Conservation (phyloP, 2,113 vertebrate species). For the Dasyornis broadbenti region DNA sequence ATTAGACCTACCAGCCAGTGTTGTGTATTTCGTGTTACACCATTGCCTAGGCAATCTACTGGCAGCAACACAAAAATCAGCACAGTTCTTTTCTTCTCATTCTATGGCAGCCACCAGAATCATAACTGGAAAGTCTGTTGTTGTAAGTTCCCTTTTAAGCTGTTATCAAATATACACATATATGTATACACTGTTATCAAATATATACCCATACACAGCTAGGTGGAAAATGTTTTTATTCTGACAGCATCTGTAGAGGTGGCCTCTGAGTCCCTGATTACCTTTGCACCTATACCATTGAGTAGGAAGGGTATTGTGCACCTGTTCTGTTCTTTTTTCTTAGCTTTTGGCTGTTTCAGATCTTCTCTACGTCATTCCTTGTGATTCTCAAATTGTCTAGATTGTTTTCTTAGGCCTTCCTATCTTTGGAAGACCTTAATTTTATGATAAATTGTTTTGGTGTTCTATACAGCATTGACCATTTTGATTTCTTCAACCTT, state of each 20-base stretch:
- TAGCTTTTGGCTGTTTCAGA: not conserved
- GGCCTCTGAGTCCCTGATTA: not conserved
- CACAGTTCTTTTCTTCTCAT: not conserved
- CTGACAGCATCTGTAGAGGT: not conserved
- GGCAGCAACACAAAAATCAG: not conserved
- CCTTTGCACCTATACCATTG: not conserved
- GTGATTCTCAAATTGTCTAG: not conserved
- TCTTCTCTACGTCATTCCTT: accelerated
- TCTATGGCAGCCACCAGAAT: not conserved
- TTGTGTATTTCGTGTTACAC: not conserved
- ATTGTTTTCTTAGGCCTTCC: not conserved
- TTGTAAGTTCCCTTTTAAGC: not conserved
- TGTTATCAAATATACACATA: not conserved
- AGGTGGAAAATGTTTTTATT: not conserved
- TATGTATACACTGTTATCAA: too few species aligned
- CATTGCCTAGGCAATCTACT: not conserved
- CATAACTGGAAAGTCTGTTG: not conserved
- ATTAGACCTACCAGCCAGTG: not conserved
- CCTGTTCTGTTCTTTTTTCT: not conserved
- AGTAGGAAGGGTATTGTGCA: not conserved
- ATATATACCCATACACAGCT: not conserved
- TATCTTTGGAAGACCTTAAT: not conserved
- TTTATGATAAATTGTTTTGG: not conserved
- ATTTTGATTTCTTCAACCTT: not conserved
- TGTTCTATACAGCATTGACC: not conserved